Evolutionary conservation across 2,113 vertebrate species (phyloP).

Genomic region (Scortum barcoo): DNA sequence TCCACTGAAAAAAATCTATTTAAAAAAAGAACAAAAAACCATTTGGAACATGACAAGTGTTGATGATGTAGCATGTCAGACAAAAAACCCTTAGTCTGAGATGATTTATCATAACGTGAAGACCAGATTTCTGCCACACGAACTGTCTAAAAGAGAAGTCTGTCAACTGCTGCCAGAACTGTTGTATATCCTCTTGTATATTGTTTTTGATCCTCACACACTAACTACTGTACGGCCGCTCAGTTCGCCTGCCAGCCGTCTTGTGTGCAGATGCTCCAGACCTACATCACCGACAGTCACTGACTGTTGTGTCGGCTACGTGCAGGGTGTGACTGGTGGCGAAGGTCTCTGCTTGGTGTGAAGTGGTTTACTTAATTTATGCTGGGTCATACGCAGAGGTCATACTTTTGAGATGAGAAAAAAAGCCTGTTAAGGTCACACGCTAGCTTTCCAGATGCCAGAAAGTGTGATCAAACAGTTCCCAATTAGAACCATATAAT

Average conservation of each 20-base stretch:
- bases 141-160: not conserved
- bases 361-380: slow-evolving; percentile 78
- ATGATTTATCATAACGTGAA: not conserved
- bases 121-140: not conserved
- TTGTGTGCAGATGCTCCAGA: slow-evolving; percentile 57
- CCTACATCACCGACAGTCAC: slow-evolving; percentile 57
- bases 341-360: slow-evolving; percentile 60
- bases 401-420: slow-evolving; percentile 71
- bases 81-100: not conserved
- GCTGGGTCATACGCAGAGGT: slow-evolving; percentile 76
- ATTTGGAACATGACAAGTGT: not conserved
- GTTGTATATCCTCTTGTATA: not conserved
- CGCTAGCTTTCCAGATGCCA: slow-evolving; percentile 78
- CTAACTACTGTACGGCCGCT: not conserved
- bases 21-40: too few relatives aligned
- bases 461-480: slow-evolving; percentile 81
- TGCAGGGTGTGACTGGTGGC: slow-evolving; percentile 76
- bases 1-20: not conserved
- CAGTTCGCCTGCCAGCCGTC: slow-evolving; percentile 28
- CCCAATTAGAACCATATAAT: slow-evolving; percentile 85
- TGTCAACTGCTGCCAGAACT: not conserved
- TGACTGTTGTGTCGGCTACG: slow-evolving; percentile 54
- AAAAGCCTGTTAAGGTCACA: slow-evolving; percentile 72
- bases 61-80: not conserved
- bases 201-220: not conserved